phyloP scores from a whole-genome alignment of 2,113 vertebrate genomes.

The Leptobrachium ailaonicum region DNA sequence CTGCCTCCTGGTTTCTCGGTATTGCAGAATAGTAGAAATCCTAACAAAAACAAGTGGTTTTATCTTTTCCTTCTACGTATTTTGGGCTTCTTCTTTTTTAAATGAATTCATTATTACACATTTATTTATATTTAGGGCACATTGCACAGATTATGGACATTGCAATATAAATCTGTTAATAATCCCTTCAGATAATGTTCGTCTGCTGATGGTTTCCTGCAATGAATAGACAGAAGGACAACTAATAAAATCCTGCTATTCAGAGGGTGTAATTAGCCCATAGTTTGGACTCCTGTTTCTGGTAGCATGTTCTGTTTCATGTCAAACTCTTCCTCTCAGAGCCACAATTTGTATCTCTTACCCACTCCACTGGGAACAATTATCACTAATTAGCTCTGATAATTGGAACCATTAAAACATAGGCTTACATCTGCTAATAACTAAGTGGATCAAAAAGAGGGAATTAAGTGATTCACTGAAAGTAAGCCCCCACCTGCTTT shows the following conservation, averaged over 20 bases:
- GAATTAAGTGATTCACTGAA: slow-evolving; percentile 41
- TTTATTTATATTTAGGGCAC: too few species aligned
- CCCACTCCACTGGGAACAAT: slow-evolving; percentile 34
- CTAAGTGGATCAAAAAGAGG: slow-evolving; percentile 18
- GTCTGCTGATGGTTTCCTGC: slow-evolving; percentile 8
- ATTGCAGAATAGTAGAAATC: too few species aligned
- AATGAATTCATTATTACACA: too few species aligned
- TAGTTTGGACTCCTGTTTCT: slow-evolving; percentile 17
- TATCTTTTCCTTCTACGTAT: too few species aligned
- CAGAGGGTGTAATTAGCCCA: slow-evolving; percentile 10
- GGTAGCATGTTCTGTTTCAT: slow-evolving; percentile 46
- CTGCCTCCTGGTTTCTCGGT: too few species aligned
- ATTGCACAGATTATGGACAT: neutral
- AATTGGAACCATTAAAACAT: slow-evolving; percentile 49
- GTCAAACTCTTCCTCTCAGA: slow-evolving; percentile 32
- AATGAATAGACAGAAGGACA: slow-evolving; percentile 15
- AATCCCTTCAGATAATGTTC: neutral
- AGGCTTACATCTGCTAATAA: slow-evolving; percentile 45
- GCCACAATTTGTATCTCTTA: slow-evolving; percentile 41
- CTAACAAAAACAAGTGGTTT: too few species aligned
- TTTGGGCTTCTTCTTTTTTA: too few species aligned
- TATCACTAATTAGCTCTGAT: slow-evolving; percentile 44
- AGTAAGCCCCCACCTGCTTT: neutral
- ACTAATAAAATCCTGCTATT: slow-evolving; percentile 22
- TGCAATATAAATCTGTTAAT: neutral